Conservation (phyloP, 2,113 vertebrate genomes). For the Emydocephalus ijimae region DNA sequence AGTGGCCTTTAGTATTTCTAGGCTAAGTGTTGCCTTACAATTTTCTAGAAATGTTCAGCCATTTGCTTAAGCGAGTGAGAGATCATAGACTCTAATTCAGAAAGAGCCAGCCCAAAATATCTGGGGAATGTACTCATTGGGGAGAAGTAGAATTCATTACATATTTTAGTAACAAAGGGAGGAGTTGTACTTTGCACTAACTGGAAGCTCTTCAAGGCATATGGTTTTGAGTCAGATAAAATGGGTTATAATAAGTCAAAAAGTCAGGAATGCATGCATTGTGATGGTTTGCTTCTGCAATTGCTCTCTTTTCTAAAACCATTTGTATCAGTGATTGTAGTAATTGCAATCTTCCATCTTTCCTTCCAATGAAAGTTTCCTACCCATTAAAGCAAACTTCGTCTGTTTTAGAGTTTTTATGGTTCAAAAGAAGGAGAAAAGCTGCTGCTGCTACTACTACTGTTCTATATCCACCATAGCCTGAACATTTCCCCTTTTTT, state of each 20-base stretch:
- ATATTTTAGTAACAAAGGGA: slow-evolving; percentile 37
- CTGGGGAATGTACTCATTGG: slow-evolving; percentile 7
- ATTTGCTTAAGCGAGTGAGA: background rate
- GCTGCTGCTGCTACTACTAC: background rate
- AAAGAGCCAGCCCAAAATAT: background rate
- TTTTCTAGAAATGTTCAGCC: background rate
- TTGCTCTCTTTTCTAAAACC: background rate
- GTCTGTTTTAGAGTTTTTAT: slow-evolving; percentile 12
- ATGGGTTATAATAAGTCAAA: slow-evolving; percentile 13
- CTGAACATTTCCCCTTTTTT: background rate
- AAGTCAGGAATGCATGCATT: slow-evolving; percentile 39
- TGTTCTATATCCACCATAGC: background rate
- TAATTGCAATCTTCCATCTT: background rate
- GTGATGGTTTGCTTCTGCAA: slow-evolving; percentile 6
- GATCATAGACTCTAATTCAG: background rate
- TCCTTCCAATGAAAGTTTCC: background rate
- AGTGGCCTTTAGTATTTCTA: background rate
- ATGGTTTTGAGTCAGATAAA: slow-evolving; percentile 27
- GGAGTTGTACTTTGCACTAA: slow-evolving; percentile 16
- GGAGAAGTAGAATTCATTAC: slow-evolving; percentile 10
- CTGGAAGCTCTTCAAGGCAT: slow-evolving; percentile 2
- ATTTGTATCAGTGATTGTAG: background rate
- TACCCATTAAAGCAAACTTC: background rate
- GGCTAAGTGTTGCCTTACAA: background rate
- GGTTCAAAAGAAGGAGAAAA: slow-evolving; percentile 13